Evolutionary conservation across 1,140 invertebrate species (phyloP).

Genomic region (Megalonaias nervosa): DNA sequence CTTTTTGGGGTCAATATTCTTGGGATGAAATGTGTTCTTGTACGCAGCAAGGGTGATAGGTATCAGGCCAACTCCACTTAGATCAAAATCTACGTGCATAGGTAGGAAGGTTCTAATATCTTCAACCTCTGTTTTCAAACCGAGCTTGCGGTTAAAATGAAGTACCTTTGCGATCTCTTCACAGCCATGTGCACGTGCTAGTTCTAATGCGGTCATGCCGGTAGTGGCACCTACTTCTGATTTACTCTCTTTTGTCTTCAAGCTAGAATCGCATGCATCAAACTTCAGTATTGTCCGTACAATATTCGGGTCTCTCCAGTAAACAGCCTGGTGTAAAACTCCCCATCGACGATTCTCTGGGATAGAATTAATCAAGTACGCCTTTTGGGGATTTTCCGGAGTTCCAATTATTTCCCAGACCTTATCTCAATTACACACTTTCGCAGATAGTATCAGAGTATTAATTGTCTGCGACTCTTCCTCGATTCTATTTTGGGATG

Average conservation of each 20-base stretch:
- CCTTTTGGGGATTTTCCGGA: neutral
- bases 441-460: constrained; percentile 4
- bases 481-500: constrained; percentile 12
- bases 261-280: constrained; percentile 2
- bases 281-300: constrained; percentile 5
- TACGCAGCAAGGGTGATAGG: constrained; percentile 19
- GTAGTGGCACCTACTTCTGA: constrained; percentile 17
- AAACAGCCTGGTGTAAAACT: constrained; percentile 25
- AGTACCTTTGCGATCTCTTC: neutral
- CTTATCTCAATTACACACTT: neutral
- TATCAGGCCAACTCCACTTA: constrained; percentile 1
- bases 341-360: constrained; percentile 30
- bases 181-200: constrained; percentile 5
- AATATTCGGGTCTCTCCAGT: constrained; percentile 1
- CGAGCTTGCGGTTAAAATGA: neutral
- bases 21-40: constrained; percentile 21
- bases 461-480: neutral
- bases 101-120: constrained; percentile 1
- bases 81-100: constrained; percentile 5
- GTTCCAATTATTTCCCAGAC: constrained; percentile 16
- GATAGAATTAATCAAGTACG: constrained; percentile 11
- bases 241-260: constrained; percentile 11
- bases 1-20: constrained; percentile 1
- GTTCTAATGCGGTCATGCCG: constrained; percentile 3
- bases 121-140: neutral